phyloP scores from a whole-genome alignment of 2,888 invertebrate species.

The Andrena haemorrhoa region DNA sequence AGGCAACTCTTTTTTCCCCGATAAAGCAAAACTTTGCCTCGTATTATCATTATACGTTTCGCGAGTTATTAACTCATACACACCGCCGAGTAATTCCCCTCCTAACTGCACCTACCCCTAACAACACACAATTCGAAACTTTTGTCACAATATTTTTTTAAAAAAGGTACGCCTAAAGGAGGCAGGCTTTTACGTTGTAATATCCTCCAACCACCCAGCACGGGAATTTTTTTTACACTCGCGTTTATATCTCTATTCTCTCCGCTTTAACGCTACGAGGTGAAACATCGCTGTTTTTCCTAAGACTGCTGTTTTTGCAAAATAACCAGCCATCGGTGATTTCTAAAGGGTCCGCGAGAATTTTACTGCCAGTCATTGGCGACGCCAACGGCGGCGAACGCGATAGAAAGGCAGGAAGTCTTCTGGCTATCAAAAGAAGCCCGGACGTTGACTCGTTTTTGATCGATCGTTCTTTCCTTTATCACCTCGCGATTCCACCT shows the following conservation, averaged over 20 bases:
- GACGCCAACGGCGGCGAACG: background rate
- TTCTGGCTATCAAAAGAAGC: slow-evolving; percentile 9
- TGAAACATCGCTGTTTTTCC: background rate
- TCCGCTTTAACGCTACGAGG: background rate
- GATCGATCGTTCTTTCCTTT: background rate
- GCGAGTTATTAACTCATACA: background rate
- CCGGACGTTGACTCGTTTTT: slow-evolving; percentile 7
- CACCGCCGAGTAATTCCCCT: slow-evolving; percentile 5
- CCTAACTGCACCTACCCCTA: background rate
- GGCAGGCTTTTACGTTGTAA: slow-evolving; percentile 15
- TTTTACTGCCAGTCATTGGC: background rate
- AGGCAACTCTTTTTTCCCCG: background rate
- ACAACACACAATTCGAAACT: background rate
- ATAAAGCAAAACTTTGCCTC: background rate
- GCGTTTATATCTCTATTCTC: background rate
- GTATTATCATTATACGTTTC: background rate
- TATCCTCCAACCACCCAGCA: background rate
- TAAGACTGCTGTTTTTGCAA: background rate
- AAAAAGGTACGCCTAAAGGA: background rate
- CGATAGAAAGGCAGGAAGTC: slow-evolving; percentile 12
- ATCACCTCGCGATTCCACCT: background rate
- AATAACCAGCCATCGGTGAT: slow-evolving; percentile 6
- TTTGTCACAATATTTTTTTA: background rate
- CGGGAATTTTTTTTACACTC: background rate
- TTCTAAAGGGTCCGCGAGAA: background rate